Base-by-base conservation (phyloP, 2,797 vertebrate species). In the Galaxias olidus region DNA sequence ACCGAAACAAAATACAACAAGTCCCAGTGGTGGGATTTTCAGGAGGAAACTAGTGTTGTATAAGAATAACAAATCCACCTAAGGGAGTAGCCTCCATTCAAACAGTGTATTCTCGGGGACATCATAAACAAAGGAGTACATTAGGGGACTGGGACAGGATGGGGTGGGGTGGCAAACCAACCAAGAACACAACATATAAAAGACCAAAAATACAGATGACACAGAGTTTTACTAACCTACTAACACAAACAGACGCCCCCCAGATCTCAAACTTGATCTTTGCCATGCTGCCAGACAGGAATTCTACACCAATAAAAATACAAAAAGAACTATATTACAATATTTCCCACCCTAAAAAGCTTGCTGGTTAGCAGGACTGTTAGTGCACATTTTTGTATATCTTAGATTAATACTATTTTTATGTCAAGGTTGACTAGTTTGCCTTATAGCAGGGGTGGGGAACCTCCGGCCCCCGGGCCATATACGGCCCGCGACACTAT, bases 31-130 rank as follows among this genome's bases (percentile, higher is more conserved):
- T 7, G 15, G 46, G 4, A 5, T 59, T 50, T 62, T 9, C 20
- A 8, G 45, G 15, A 61, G 54, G 73, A 65, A 75, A 72, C 43
- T 62, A 61, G 72, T 59, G 68, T 46, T 47, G 68, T 65, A 73
- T 72, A 76, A 76, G 78, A 84, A 87, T 77, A 89, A 74, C 76
- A 84, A 79, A 82, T 59, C 79, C 80, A 85, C 84, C 81, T 84
- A 79, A 80, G 80, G 85, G 83, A 80, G 84, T 88, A 73, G 66
- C 73, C 75, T 15, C 44, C 30, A 10, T 68, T 63, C 45, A 20
- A 63, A 72, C 50, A 68, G 40, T 53, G 49, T 54, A 14, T 72
- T 74, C 59, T 18, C 65, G 77, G 58, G 73, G 72, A 86, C 71
- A 81, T 83, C 55, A 82, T 74, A 83, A 86, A 85, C 77, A 88